Evolutionary conservation across 2,888 invertebrate species (phyloP).

Genomic region (Prenolepis imparis): DNA sequence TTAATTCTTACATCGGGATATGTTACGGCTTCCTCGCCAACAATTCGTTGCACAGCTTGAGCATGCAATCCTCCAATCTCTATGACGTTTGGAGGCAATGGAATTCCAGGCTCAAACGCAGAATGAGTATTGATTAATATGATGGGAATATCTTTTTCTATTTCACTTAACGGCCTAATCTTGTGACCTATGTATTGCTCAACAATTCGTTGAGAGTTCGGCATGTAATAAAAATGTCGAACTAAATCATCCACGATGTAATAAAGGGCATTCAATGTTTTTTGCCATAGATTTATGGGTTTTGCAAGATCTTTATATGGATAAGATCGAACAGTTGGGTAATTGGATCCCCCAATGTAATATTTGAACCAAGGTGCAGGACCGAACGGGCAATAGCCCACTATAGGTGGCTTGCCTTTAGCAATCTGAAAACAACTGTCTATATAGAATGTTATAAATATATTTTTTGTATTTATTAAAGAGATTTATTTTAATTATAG

Average conservation of each 20-base stretch:
- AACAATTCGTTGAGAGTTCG: not conserved
- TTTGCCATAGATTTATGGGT: conserved; percentile 22
- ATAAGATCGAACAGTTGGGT: conserved; percentile 26
- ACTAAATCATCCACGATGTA: conserved; percentile 9
- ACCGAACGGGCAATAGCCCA: not conserved
- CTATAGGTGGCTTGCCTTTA: conserved; percentile 27
- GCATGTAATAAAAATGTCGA: conserved; percentile 16
- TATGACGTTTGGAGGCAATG: conserved; percentile 25
- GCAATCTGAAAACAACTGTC: conserved; percentile 17
- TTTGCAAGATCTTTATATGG: not conserved
- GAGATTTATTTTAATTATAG: not conserved
- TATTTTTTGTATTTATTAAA: not conserved
- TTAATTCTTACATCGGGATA: not conserved
- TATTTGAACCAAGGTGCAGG: conserved; percentile 25
- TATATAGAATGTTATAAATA: not conserved
- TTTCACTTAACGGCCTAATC: conserved; percentile 15
- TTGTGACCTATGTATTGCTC: conserved; percentile 11
- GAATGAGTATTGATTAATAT: conserved; percentile 31
- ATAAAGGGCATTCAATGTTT: conserved; percentile 21
- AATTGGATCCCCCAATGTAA: conserved; percentile 22
- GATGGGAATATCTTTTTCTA: conserved; percentile 17
- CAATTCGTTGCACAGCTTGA: not conserved
- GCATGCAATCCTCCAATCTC: conserved; percentile 24
- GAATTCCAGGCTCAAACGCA: conserved; percentile 1
- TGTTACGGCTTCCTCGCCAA: not conserved